Percentiles rank a stretch among this genome's conserved stretches.
Conservation (phyloP, 2,888 invertebrate species). For the Troides aeacus region DNA sequence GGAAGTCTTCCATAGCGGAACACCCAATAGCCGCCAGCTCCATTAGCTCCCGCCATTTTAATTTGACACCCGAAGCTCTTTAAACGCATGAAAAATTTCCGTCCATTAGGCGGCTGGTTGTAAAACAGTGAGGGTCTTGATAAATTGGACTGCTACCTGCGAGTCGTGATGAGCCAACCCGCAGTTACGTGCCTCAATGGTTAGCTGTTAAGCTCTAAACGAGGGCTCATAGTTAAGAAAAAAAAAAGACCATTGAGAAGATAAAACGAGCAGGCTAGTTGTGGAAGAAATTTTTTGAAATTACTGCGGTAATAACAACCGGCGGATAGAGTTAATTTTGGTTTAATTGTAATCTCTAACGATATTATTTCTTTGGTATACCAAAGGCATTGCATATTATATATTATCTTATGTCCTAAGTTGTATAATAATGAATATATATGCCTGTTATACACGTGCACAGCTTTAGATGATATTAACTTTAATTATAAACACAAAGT, state of each 20-base stretch:
- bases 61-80: constrained; percentile 44
- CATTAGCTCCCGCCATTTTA: constrained; percentile 52
- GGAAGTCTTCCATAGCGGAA: constrained; percentile 63
- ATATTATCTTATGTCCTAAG: too few relatives aligned
- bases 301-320: constrained; percentile 38
- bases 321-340: constrained; percentile 24
- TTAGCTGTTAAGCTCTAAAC: constrained; percentile 63
- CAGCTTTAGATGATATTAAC: too few relatives aligned
- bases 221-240: constrained; percentile 52
- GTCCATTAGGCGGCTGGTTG: constrained; percentile 30
- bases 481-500: too few relatives aligned
- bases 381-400: too few relatives aligned
- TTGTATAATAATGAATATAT: too few relatives aligned
- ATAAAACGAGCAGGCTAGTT: constrained; percentile 49
- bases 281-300: constrained; percentile 39
- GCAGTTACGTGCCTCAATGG: constrained; percentile 65
- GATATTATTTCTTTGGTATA: too few relatives aligned
- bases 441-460: too few relatives aligned
- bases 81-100: constrained; percentile 33
- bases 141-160: constrained; percentile 57
- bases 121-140: constrained; percentile 43
- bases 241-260: constrained; percentile 41
- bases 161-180: constrained; percentile 67
- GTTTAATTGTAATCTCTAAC: not conserved
- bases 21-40: constrained; percentile 45